Conservation (phyloP, 2,113 vertebrate genomes). For the Mobula hypostoma region DNA sequence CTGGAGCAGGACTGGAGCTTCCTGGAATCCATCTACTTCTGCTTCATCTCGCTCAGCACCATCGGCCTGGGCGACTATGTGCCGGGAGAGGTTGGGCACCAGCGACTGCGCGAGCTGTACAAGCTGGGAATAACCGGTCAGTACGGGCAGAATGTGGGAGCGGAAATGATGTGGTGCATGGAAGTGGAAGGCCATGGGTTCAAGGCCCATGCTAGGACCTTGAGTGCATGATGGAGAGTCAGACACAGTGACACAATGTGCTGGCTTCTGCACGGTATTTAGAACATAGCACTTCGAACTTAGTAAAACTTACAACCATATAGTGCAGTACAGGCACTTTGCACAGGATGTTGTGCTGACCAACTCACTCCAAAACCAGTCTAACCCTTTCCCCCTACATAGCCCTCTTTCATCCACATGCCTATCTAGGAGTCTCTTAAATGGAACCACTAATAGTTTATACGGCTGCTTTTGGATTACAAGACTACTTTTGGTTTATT, state of each 20-base stretch:
- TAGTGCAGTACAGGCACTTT: no score
- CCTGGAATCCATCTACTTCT: slow-evolving; percentile 64
- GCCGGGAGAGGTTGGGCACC: slow-evolving; percentile 55
- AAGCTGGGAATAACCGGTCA: slow-evolving; percentile 79
- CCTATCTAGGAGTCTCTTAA: no score
- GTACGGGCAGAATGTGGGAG: not conserved
- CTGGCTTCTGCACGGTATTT: no score
- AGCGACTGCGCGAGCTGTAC: slow-evolving; percentile 84
- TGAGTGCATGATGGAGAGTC: no score
- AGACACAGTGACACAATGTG: no score
- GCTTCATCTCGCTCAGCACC: slow-evolving; percentile 68
- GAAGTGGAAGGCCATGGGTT: not conserved
- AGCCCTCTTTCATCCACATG: no score
- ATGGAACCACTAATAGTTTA: no score
- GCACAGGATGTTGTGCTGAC: no score
- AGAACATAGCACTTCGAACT: no score
- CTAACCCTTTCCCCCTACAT: no score
- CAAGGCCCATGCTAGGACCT: not conserved
- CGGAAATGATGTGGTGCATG: not conserved
- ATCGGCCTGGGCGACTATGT: slow-evolving; percentile 59
- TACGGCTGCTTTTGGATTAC: not conserved
- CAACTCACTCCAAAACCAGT: no score
- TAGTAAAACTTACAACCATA: no score
- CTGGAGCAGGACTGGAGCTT: slow-evolving; percentile 53
- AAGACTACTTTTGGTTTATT: not conserved